phyloP scores from a whole-genome alignment of 2,888 invertebrate species.

The Rotaria sp. region DNA sequence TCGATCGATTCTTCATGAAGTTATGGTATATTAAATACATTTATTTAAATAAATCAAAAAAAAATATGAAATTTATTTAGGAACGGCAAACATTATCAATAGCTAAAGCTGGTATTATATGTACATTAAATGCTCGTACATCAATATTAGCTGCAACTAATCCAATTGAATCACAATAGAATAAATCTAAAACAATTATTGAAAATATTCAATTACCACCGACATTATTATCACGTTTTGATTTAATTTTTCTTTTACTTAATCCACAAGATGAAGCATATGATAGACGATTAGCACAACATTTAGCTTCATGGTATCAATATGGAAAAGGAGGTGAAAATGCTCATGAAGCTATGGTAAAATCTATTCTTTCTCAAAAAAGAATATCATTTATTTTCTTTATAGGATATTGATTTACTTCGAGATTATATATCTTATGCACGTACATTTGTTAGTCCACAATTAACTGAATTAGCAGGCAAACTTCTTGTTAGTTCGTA shows the following conservation, averaged over 20 bases:
- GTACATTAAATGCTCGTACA: constrained; percentile 92
- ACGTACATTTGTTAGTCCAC: constrained; percentile 79
- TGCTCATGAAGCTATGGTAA: not conserved
- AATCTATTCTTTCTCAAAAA: constrained; percentile 59
- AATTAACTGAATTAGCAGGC: constrained; percentile 78
- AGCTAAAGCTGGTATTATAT: constrained; percentile 97
- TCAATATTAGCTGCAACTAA: constrained; percentile 96
- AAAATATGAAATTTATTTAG: too few species aligned
- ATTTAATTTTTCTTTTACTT: constrained; percentile 88
- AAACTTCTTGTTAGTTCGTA: constrained; percentile 60
- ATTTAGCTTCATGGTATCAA: constrained; percentile 91
- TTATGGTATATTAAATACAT: too few species aligned
- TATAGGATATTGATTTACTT: constrained; percentile 73
- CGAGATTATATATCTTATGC: constrained; percentile 87
- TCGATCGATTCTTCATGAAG: constrained; percentile 89
- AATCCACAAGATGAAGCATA: constrained; percentile 91
- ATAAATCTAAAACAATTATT: constrained; percentile 88
- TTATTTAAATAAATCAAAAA: too few species aligned
- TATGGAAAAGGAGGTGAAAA: constrained; percentile 57
- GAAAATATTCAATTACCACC: too few species aligned
- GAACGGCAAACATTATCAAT: constrained; percentile 97
- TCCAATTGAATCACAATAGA: constrained; percentile 97
- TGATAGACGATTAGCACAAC: constrained; percentile 80
- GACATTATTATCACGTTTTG: constrained; percentile 89
- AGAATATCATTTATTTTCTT: not conserved